Percentiles rank a stretch among this genome's conserved stretches.
phyloP scores from a whole-genome alignment of 2,888 invertebrate genomes.

The Apamea crenata region DNA sequence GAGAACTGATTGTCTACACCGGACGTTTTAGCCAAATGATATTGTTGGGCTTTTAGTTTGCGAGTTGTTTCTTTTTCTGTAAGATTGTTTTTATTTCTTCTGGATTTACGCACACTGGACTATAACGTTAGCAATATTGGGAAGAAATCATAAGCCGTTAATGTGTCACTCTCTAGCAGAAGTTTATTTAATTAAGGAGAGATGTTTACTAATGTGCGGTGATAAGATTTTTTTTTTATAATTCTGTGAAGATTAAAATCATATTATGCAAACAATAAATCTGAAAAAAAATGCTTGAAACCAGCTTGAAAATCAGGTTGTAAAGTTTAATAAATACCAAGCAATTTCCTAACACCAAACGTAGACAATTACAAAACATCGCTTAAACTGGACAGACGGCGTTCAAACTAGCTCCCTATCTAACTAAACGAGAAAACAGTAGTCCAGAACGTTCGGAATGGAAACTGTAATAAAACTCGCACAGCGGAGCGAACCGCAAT shows the following conservation, averaged over 20 bases:
- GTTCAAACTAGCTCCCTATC: constrained; percentile 42
- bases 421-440: constrained; percentile 58
- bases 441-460: constrained; percentile 49
- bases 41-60: constrained; percentile 46
- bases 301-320: neutral
- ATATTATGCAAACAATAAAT: neutral
- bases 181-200: too few species aligned
- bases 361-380: constrained; percentile 31
- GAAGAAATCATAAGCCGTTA: too few species aligned
- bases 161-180: neutral
- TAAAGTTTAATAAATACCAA: neutral
- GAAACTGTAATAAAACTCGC: constrained; percentile 72
- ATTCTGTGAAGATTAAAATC: neutral
- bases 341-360: constrained; percentile 12
- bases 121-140: neutral
- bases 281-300: neutral
- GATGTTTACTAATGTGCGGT: neutral
- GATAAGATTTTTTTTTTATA: neutral
- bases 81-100: neutral
- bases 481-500: constrained; percentile 69
- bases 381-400: constrained; percentile 24
- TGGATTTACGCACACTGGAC: neutral
- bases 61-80: constrained; percentile 12
- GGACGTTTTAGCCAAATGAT: constrained; percentile 52
- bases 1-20: constrained; percentile 55